Conservation (phyloP, 2,113 vertebrate species). For the Pterophyllum scalare region DNA sequence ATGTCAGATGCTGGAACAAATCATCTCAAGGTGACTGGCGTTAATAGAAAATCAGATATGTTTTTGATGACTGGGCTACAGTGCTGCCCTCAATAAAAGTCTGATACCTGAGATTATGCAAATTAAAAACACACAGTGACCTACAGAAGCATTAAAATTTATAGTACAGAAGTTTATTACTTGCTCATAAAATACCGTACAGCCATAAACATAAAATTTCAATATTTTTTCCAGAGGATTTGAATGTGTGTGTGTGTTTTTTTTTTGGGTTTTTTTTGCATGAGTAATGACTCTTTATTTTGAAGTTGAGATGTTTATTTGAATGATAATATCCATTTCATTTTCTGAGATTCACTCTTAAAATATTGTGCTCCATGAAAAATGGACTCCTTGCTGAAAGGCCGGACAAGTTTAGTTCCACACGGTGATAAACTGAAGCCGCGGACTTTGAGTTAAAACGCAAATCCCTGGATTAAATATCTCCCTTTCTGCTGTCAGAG, state of each 20-base stretch:
- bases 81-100: not conserved
- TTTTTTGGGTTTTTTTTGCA: no score
- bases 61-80: conserved; percentile 17
- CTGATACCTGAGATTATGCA: not conserved
- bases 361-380: conserved; percentile 8
- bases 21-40: conserved; percentile 19
- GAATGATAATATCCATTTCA: conserved; percentile 2
- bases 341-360: conserved; percentile 12
- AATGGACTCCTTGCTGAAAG: conserved; percentile 28
- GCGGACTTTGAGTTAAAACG: conserved; percentile 37
- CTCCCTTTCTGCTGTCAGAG: conserved; percentile 38
- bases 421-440: conserved; percentile 32
- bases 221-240: not conserved
- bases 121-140: not conserved
- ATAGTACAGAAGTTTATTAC: not conserved
- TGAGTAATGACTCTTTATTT: not conserved
- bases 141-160: not conserved
- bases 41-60: not conserved
- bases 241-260: not conserved
- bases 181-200: not conserved
- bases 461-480: conserved; percentile 49
- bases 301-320: not conserved
- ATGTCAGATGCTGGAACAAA: conserved; percentile 26
- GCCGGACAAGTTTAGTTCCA: conserved; percentile 7
- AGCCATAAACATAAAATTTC: not conserved